Base-by-base conservation (phyloP, 1,140 invertebrate species). In the Euwallacea similis region DNA sequence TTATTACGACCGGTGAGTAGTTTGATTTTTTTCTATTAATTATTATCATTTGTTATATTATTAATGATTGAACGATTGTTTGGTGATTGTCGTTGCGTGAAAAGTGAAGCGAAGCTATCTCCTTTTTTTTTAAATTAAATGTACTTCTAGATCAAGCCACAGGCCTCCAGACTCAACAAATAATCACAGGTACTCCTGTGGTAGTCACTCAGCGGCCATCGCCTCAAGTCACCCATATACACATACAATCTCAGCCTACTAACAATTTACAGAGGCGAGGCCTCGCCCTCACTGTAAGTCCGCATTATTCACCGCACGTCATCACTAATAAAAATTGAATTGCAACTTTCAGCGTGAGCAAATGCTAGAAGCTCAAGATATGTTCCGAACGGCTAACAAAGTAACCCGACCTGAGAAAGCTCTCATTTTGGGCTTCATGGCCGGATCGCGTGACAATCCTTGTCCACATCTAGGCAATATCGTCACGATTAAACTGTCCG, bases 381-480 rank as follows among this genome's bases (percentile, higher is more conserved):
- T 98, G 94, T 98, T 98, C 85, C 87, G 91, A 67, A 96, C 92
- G 75, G 96, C 96, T 42, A 98, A 98, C 81, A 92, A 94, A 82
- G 95, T 98, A 50, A 98, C 96, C 0, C 84, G 96, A 74, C 95
- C 96, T 2, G 96, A 98, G 77, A 98, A 98, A 80, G 96, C 96
- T 47, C 89, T 98, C 43, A 99, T 99, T 79, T 86, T 99, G 21
- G 96, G 96, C 72, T 99, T 99, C 79, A 98, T 99, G 94, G 96
- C 96, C 74, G 97, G 97, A 2, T 94, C 93, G 7, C 88, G 94
- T 85, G 95, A 96, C 77, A 97, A 98, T 84, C 95, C 96, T 0
- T 96, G 95, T 84, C 95, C 95, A 7, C 93, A 96, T 83, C 85
- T 96, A 74, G 95, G 95, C 72, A 94, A 94, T 79, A 92, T 97